A percentile compares a stretch with the other conserved stretches of the same genome.
phyloP scores from a whole-genome alignment of 2,113 vertebrate species.

The Panthera tigris region DNA sequence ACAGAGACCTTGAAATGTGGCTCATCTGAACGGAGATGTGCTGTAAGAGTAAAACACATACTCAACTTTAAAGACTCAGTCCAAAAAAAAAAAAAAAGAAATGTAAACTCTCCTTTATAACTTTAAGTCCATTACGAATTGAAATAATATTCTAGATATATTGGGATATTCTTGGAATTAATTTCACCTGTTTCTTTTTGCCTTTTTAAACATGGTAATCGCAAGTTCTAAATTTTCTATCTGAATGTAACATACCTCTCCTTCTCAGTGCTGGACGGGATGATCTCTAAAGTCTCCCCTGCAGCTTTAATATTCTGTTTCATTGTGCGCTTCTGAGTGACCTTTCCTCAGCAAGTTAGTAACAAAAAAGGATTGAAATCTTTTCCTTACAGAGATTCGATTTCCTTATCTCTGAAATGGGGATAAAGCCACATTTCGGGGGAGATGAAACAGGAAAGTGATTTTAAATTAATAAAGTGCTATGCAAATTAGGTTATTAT shows the following conservation, averaged over 20 bases:
- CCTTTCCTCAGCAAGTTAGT: neutral
- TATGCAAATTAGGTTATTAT: neutral
- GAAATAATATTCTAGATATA: neutral
- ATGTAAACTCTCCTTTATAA: neutral
- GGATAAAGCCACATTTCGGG: neutral
- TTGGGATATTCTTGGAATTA: neutral
- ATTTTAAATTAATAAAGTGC: neutral
- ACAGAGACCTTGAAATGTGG: neutral
- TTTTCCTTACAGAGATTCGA: neutral
- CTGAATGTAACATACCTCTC: neutral
- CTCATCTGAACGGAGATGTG: neutral
- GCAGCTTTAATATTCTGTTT: neutral
- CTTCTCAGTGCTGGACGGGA: neutral
- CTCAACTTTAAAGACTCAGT: neutral
- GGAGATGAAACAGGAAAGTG: neutral
- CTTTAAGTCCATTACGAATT: neutral
- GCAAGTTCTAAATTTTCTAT: neutral
- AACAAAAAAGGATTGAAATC: neutral
- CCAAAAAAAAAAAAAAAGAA: neutral
- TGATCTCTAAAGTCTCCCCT: neutral
- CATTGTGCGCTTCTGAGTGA: neutral
- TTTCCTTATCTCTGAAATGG: neutral
- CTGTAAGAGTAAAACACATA: neutral
- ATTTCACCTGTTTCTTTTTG: neutral
- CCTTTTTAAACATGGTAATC: neutral